Base-by-base conservation (phyloP, 2,797 vertebrate genomes). In the Sparidentex hasta region DNA sequence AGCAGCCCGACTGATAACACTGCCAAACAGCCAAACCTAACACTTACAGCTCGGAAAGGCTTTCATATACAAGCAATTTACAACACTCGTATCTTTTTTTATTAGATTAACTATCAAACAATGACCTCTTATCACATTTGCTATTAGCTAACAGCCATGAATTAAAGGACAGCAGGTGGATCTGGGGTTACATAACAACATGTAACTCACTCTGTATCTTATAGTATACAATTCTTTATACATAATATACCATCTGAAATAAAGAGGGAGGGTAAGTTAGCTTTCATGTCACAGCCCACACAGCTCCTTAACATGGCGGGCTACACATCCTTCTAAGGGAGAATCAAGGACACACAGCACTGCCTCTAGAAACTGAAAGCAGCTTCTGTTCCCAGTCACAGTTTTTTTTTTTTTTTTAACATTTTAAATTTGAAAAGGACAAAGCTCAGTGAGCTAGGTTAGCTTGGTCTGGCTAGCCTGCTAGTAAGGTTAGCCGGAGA, bases 271-370 rank as follows among this genome's bases (percentile, higher is more conserved):
- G 11, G 11, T 5, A 20, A 16, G 51, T 25, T 29, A 20, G 16
- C 3, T 18, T 7, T 27, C 4, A 27, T 27, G 12, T 8, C 12
- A 20, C 11, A 51, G 6, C 7, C 4, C 2, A 58, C 12, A 20
- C 11, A 51, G 6, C 7, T 3, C 1, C 58, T 47, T 5, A 85
- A 85, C 64, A 88, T 88, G 87, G 83, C 83, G 77, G 68, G 50
- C 33, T 18, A 17, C 68, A 12, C 65, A 75, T 50, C 52, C 1
- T 65, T 17, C 33, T 13, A 48, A 11, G 11, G 11, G 3, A 47
- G 12, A 20, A 54, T 48, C 65, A 85, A 85, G 84, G 87, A 68
- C 78, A 85, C 6, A 21, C 20, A 18, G 5, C 5, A 18, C 12
- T 46, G 14, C 20, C 16, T 14, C 8, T n/a, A 14, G 23, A 47